Evolutionary conservation across 1,140 invertebrate species (phyloP).

Genomic region (Pseudomyrmex flavicornis): DNA sequence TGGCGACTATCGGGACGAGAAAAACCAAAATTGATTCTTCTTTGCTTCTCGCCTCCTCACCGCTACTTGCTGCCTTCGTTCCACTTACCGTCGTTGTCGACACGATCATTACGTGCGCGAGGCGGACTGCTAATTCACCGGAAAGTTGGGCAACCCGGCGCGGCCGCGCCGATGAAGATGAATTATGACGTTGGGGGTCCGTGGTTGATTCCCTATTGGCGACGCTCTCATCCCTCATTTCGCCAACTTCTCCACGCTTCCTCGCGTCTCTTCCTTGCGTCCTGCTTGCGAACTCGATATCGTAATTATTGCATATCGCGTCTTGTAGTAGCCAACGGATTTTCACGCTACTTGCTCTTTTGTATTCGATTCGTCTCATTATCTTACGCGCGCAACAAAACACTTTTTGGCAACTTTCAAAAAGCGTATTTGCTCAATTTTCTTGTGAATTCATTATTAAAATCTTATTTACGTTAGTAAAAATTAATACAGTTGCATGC

Average conservation of each 20-base stretch:
- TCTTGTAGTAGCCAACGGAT: constrained; percentile 42
- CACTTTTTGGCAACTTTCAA: not conserved
- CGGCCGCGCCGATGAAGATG: constrained; percentile 50
- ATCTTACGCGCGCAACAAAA: constrained; percentile 9
- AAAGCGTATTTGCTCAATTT: no score
- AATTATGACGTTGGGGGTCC: constrained; percentile 63
- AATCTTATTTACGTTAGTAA: not conserved
- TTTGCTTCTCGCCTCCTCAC: constrained; percentile 64
- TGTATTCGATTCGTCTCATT: constrained; percentile 51
- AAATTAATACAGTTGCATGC: not conserved
- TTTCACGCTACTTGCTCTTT: constrained; percentile 46
- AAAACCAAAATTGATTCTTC: constrained; percentile 83
- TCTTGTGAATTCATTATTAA: no score
- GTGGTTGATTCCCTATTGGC: constrained; percentile 53
- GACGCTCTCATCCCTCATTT: constrained; percentile 51
- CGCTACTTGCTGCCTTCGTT: constrained; percentile 53
- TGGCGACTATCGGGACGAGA: constrained; percentile 62
- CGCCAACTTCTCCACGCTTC: constrained; percentile 52
- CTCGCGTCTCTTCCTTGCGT: constrained; percentile 38
- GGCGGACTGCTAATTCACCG: constrained; percentile 62
- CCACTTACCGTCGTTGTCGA: constrained; percentile 38
- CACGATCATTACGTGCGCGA: constrained; percentile 65
- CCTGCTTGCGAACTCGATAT: constrained; percentile 53
- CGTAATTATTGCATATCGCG: constrained; percentile 51
- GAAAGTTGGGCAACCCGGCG: constrained; percentile 60